Conservation (phyloP, 2,888 invertebrate genomes). For the Agrilus mali region DNA sequence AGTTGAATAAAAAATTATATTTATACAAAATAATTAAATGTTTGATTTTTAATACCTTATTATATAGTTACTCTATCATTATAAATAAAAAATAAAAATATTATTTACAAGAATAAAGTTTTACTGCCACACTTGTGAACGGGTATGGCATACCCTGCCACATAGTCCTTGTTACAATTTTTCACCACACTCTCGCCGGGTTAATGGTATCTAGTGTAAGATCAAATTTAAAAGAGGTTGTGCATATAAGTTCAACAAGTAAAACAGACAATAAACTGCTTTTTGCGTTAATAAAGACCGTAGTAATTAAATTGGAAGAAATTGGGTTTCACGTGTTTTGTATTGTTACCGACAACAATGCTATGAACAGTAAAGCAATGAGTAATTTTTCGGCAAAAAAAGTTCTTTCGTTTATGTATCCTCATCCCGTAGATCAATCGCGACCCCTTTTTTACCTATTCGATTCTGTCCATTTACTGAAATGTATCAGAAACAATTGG, state of each 20-base stretch:
- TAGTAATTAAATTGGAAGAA: conserved; percentile 4
- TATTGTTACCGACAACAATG: conserved; percentile 8
- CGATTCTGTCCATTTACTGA: conserved; percentile 8
- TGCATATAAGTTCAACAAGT: conserved; percentile 4
- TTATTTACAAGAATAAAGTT: too few relatives aligned
- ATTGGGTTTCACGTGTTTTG: conserved; percentile 9
- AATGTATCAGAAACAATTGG: conserved; percentile 8
- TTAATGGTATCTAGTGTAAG: conserved; percentile 4
- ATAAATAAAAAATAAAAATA: too few relatives aligned
- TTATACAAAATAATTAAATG: too few relatives aligned
- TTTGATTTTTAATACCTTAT: too few relatives aligned
- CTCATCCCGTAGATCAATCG: conserved; percentile 5
- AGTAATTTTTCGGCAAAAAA: conserved; percentile 6
- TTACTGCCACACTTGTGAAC: too few relatives aligned
- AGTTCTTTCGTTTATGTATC: conserved; percentile 6
- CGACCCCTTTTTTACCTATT: conserved; percentile 9
- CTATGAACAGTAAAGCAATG: conserved; percentile 8
- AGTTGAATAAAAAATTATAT: too few relatives aligned
- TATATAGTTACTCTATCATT: too few relatives aligned
- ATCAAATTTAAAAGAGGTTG: conserved; percentile 6
- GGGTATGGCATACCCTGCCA: too few relatives aligned
- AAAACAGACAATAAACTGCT: background rate
- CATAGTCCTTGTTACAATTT: too few relatives aligned
- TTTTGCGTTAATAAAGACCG: background rate
- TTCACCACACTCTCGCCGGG: too few relatives aligned